Evolutionary conservation across 2,113 vertebrate genomes (phyloP), one percentile per base, ranked within the genome.

Genomic region (Damaliscus lunatus): DNA sequence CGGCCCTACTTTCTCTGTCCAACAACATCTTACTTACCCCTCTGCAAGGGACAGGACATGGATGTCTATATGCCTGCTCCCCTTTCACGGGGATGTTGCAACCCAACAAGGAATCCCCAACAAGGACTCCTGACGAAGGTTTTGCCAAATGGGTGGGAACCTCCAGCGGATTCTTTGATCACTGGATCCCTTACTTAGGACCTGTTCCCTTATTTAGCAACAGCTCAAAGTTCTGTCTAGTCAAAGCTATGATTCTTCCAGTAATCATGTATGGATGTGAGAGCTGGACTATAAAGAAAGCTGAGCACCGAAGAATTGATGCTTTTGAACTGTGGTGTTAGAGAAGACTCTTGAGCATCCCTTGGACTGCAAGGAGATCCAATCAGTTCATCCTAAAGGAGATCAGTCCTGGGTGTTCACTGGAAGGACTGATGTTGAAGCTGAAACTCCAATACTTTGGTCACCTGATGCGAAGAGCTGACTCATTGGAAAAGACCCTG

Each of bases 61-160:
- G 29, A 9, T 3, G 1, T 21, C 88, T 21, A 13, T 17, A 8
- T 31, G 52, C 62, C 53, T 3, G 36, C 11, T 21, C 2, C 48
- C 29, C 50, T 17, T 0, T 16, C 33, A 12, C 0, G 0, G 53
- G 3, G 6, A 48, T 0, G 3, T 23, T 2, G 0, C 77, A 13
- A 33, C 60, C 59, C 60, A 31, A 31, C 29, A 7, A 6, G 64
- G 88, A 29, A 10, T 9, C 19, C 60, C 59, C 59, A 62, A 31
- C 29, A 8, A 6, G 64, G 88, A 29, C 7, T 10, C 19, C 29
- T 0, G 8, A 13, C 13, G 3, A 36, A 55, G 29, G 6, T 71
- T 74, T 33, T 33, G 27, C 17, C 5, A 1, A 29, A 1, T 6
- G 33, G 7, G 8, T 16, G 25, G 62, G 64, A 57, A 9, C 7